These are phyloP conservation scores for Eclectus roratus DNA, from an alignment of 2,113 vertebrate species.

Conservation along the genomic window DNA sequence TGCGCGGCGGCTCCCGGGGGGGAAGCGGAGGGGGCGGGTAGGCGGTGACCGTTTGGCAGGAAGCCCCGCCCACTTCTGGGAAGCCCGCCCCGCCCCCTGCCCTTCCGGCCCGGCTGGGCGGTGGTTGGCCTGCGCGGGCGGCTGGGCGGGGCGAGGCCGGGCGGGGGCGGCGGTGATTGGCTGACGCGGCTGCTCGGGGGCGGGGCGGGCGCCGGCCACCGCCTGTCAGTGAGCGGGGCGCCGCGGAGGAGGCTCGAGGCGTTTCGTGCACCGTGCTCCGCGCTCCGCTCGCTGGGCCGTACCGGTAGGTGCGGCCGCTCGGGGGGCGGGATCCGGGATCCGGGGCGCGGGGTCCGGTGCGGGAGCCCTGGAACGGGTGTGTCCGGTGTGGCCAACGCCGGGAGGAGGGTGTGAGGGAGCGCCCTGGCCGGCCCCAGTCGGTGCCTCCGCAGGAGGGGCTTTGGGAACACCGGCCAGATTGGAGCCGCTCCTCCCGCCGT, in stretches of 20 bases:
- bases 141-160: fast-evolving
- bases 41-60: background rate
- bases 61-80: constrained; percentile 30
- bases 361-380: background rate
- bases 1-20: background rate
- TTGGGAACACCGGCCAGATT: background rate
- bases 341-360: too few species aligned
- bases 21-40: fast-evolving
- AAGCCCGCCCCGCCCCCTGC: background rate
- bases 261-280: background rate
- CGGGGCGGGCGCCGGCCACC: background rate
- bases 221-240: background rate
- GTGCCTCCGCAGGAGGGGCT: background rate
- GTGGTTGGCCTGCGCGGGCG: background rate
- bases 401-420: background rate
- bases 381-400: background rate
- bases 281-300: too few species aligned
- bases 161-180: background rate
- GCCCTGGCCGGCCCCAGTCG: background rate
- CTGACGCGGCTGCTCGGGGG: background rate
- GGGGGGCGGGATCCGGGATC: background rate
- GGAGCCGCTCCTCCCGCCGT: too few species aligned
- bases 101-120: too few species aligned
- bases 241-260: background rate
- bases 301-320: background rate